phyloP scores from a whole-genome alignment of 2,113 vertebrate species.

The Mixornis gularis region DNA sequence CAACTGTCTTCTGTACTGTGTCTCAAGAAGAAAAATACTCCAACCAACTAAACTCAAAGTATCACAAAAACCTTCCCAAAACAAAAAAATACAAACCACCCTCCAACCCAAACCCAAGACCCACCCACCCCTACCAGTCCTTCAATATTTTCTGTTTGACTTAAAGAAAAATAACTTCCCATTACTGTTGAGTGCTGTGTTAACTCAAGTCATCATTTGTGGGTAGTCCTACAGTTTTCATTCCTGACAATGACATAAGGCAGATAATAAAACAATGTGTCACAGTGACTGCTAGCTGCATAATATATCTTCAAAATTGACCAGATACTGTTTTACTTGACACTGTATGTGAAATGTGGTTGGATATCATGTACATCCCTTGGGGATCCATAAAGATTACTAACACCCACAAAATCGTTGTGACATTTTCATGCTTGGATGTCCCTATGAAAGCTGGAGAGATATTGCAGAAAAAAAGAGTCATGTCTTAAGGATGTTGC shows the following conservation, averaged over 20 bases:
- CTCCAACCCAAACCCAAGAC: neutral
- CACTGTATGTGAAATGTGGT: neutral
- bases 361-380: neutral
- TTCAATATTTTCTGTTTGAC: neutral
- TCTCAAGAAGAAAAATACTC: neutral
- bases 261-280: neutral
- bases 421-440: neutral
- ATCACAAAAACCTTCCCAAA: neutral
- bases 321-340: neutral
- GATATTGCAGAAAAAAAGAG: neutral
- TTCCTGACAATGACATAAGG: neutral
- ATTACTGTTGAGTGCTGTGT: neutral
- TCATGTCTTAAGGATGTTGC: neutral
- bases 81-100: neutral
- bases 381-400: neutral
- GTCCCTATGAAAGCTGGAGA: neutral
- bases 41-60: neutral
- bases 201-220: neutral
- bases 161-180: neutral
- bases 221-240: neutral
- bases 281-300: neutral
- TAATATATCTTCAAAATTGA: neutral
- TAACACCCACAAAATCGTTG: neutral
- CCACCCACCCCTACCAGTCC: neutral
- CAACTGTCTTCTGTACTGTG: neutral